phyloP scores from a whole-genome alignment of 2,113 vertebrate species.

The Plestiodon gilberti region DNA sequence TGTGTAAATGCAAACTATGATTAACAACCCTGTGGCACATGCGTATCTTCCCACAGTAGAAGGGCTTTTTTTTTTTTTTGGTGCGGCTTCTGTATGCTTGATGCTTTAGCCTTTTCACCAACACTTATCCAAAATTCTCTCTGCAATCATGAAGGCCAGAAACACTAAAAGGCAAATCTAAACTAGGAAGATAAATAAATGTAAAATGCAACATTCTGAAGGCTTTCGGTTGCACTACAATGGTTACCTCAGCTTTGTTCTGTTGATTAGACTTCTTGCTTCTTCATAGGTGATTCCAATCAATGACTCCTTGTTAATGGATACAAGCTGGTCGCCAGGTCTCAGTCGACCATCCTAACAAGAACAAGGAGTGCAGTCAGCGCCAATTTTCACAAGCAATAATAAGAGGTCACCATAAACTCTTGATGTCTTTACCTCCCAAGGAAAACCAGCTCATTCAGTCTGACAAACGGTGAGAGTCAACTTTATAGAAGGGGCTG shows the following conservation, averaged over 20 bases:
- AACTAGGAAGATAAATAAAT: neutral
- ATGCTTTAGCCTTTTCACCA: neutral
- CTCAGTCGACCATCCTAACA: slow-evolving; percentile 90
- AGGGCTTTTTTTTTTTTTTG: neutral
- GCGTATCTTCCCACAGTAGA: neutral
- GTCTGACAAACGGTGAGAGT: neutral
- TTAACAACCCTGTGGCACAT: neutral
- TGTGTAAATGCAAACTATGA: too few species aligned
- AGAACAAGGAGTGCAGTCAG: slow-evolving; percentile 28
- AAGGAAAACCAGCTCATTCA: neutral
- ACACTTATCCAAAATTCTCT: neutral
- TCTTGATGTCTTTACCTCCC: neutral
- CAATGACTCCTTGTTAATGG: slow-evolving; percentile 93
- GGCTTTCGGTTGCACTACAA: neutral
- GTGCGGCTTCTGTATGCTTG: neutral
- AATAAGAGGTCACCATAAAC: neutral
- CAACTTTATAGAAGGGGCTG: neutral
- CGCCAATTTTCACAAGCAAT: neutral
- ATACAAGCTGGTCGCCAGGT: slow-evolving; percentile 92
- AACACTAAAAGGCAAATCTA: neutral
- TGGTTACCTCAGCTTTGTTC: slow-evolving; percentile 85
- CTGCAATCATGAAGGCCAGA: neutral
- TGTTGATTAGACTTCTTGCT: slow-evolving; percentile 85
- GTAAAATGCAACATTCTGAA: neutral
- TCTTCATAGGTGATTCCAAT: slow-evolving; percentile 93